Conservation (phyloP, 1,140 invertebrate species). For the Pseudoatta argentina region DNA sequence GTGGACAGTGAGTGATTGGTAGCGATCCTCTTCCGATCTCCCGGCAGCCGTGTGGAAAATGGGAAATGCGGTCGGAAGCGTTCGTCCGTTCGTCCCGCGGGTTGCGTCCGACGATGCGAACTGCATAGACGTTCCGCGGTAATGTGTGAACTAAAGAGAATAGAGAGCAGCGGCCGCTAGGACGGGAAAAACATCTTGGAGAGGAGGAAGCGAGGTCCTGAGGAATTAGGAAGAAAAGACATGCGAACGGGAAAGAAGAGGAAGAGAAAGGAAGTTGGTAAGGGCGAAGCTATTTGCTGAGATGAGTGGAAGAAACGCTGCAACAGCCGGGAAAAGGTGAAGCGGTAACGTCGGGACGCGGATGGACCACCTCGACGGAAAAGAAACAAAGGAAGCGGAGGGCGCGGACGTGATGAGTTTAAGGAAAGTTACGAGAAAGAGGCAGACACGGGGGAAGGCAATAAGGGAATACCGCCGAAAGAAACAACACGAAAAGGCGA, state of each 20-base stretch:
- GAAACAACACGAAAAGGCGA: constrained; percentile 57
- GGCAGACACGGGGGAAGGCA: constrained; percentile 47
- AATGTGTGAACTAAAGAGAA: constrained; percentile 11
- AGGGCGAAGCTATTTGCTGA: constrained; percentile 38
- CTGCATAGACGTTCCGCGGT: constrained; percentile 19
- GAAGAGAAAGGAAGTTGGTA: not conserved
- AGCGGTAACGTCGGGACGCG: constrained; percentile 41
- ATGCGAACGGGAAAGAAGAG: not conserved
- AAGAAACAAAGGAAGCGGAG: constrained; percentile 58
- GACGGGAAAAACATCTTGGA: constrained; percentile 28
- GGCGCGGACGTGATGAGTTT: constrained; percentile 61
- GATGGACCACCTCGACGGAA: constrained; percentile 49
- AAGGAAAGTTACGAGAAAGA: constrained; percentile 59
- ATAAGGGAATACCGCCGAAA: constrained; percentile 64
- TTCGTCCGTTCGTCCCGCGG: constrained; percentile 28
- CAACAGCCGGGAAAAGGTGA: constrained; percentile 37
- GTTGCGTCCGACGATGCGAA: constrained; percentile 2
- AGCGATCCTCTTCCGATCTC: constrained; percentile 59
- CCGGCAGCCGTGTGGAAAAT: constrained; percentile 60
- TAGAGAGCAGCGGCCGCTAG: not conserved
- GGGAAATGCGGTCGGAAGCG: constrained; percentile 57
- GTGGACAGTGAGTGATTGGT: constrained; percentile 63
- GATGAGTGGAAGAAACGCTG: constrained; percentile 50
- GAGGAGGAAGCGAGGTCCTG: constrained; percentile 5
- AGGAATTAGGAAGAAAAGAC: constrained; percentile 33